Base-by-base conservation (phyloP, 2,113 vertebrate species). In the Anas platyrhynchos region DNA sequence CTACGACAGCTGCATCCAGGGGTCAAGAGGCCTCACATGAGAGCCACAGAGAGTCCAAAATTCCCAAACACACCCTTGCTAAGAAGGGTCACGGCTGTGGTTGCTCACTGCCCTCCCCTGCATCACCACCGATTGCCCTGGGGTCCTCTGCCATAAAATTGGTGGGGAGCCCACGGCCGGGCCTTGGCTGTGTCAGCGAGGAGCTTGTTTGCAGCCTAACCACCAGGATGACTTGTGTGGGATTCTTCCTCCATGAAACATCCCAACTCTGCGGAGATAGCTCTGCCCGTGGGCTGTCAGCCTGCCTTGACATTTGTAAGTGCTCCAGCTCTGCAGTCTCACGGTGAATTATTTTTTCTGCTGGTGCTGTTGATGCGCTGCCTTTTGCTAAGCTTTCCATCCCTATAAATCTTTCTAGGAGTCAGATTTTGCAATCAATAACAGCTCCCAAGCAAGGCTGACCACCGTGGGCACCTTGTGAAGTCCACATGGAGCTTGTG, bases 81-180 rank as follows among this genome's bases (percentile, higher is more conserved):
- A 58, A 36, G 86, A 65, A 71, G 55, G 65, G 17, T 13, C 29
- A 36, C 46, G 29, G 62, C 18, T 26, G 31, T 2, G 8, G 38
- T 80, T 18, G 12, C 76, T 86, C 66, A 25, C 13, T 14, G 1
- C 18, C 54, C 23, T 8, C 32, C 1, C n/a, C 81, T 38, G 26
- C 46, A 34, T 20, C 48, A 22, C 52, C 29, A 3, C 69, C 54
- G 32, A 11, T 65, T 0, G 0, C 46, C 71, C 48, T 32, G 3
- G 43, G 9, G 50, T 61, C 26, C 32, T 43, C 3, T 23, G 43
- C 14, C 14, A 32, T 20, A 5, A 56, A 38, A 44, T 1, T 4
- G 0, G 26, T 7, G 0, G 0, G 34, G 38, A 88, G 41, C 54
- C 16, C n/a, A 1, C 26, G 8, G 59, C n/a, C 11, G 2, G 77